phyloP scores from a whole-genome alignment of 2,113 vertebrate species.

The Formicarius rufipectus region DNA sequence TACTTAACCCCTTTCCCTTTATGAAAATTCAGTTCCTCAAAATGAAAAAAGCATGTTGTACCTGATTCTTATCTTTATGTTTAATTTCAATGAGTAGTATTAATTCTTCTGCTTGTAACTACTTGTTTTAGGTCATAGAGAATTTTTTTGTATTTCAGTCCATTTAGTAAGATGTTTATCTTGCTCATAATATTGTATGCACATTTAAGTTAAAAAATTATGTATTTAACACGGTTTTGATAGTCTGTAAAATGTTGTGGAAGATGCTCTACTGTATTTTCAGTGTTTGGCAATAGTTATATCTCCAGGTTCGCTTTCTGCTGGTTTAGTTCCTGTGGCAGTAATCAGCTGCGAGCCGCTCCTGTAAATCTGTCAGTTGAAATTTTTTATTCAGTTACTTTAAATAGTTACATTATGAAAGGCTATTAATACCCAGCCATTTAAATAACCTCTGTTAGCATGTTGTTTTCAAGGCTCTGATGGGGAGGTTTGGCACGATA shows the following conservation, averaged over 20 bases:
- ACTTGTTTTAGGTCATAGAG: slow-evolving; percentile 32
- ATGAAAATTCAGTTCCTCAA: slow-evolving; percentile 64
- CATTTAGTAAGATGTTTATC: slow-evolving; percentile 13
- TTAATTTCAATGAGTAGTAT: slow-evolving; percentile 32
- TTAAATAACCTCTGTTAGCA: neutral
- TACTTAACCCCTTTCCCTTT: slow-evolving; percentile 54
- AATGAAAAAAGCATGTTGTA: slow-evolving; percentile 46
- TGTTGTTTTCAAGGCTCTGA: neutral
- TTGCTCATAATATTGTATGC: rapidly evolving
- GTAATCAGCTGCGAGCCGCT: neutral
- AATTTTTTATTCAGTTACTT: neutral
- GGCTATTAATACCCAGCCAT: neutral
- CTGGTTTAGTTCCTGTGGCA: neutral
- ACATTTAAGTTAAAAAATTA: neutral
- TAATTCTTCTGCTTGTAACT: slow-evolving; percentile 46
- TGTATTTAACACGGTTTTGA: neutral
- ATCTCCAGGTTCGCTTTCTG: neutral
- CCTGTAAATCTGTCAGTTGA: neutral
- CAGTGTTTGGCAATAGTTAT: neutral
- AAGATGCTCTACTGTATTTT: neutral
- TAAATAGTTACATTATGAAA: neutral
- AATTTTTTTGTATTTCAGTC: slow-evolving; percentile 4
- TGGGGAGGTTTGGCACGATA: neutral
- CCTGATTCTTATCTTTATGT: slow-evolving; percentile 60
- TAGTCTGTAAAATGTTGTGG: neutral